Evolutionary conservation across 1,140 invertebrate species (phyloP).

Genomic region (Amyelois transitella): DNA sequence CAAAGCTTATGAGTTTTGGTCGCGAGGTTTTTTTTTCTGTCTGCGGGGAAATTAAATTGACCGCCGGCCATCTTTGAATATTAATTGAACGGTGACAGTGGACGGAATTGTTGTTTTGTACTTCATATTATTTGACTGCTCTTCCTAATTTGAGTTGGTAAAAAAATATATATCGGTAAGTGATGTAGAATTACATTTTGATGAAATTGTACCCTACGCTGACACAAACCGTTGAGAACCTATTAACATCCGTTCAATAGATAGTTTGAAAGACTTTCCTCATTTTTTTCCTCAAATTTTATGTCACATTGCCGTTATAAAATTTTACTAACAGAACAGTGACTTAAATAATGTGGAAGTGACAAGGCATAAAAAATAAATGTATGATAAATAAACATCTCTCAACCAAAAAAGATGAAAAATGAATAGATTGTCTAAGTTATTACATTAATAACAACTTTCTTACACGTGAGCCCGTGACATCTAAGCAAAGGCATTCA

Average conservation of each 20-base stretch:
- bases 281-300: too few relatives aligned
- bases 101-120: background rate
- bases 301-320: too few relatives aligned
- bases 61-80: constrained; percentile 15
- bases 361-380: too few relatives aligned
- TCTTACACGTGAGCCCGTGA: constrained; percentile 26
- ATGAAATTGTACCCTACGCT: too few relatives aligned
- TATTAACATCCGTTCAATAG: too few relatives aligned
- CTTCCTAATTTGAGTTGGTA: too few relatives aligned
- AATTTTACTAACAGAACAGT: too few relatives aligned
- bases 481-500: constrained; percentile 44
- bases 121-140: background rate
- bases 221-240: too few relatives aligned
- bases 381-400: background rate
- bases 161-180: too few relatives aligned
- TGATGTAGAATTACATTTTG: too few relatives aligned
- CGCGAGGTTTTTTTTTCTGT: constrained; percentile 49
- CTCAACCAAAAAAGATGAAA: background rate
- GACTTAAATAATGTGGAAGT: too few relatives aligned
- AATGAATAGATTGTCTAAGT: constrained; percentile 8
- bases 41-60: constrained; percentile 62
- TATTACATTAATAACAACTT: constrained; percentile 41
- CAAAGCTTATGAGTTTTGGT: constrained; percentile 51
- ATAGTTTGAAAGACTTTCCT: too few relatives aligned
- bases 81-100: constrained; percentile 17